Evolutionary conservation across 2,888 invertebrate species (phyloP).

Genomic region (Trachelus tabidus): DNA sequence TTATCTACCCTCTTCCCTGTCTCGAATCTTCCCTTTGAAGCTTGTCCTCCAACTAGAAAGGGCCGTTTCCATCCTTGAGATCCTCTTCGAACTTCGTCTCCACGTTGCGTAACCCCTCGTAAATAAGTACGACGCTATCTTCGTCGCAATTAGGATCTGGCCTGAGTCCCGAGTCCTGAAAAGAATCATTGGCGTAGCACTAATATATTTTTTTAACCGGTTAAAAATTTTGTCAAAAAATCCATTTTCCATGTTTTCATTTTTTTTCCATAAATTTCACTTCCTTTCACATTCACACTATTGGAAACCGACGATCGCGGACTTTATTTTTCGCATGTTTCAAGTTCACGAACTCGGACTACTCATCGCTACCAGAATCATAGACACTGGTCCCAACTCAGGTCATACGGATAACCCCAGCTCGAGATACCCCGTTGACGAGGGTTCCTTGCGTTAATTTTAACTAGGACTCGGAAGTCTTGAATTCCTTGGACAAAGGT

Average conservation of each 20-base stretch:
- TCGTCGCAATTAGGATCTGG: slow-evolving; percentile 32
- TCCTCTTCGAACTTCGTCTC: neutral
- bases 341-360: neutral
- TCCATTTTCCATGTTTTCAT: too few relatives aligned
- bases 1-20: neutral
- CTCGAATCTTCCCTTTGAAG: neutral
- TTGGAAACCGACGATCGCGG: too few relatives aligned
- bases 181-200: neutral
- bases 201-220: neutral
- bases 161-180: slow-evolving; percentile 21
- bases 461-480: neutral
- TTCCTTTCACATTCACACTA: too few relatives aligned
- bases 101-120: slow-evolving; percentile 22
- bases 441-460: neutral
- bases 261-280: too few relatives aligned
- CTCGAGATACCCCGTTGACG: neutral
- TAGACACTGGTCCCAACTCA: neutral
- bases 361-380: neutral
- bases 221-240: neutral
- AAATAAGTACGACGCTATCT: slow-evolving; percentile 26
- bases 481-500: neutral
- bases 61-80: neutral
- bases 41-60: neutral
- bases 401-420: neutral
- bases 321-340: neutral